Conservation (phyloP, 2,888 invertebrate genomes). For the Leptinotarsa rubiginosa region DNA sequence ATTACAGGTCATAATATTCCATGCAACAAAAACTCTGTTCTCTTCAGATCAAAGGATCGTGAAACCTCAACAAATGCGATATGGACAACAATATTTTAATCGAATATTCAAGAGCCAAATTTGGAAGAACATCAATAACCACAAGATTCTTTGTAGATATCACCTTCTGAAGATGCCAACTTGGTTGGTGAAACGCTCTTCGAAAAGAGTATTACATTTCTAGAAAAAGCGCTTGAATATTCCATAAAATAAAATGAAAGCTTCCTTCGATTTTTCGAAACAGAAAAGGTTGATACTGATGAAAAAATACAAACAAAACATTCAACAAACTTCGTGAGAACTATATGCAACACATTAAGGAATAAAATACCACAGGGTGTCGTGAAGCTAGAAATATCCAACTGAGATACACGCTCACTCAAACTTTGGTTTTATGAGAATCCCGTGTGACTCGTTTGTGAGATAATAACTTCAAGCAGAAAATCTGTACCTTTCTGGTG, state of each 20-base stretch:
- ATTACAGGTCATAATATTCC: too few species aligned
- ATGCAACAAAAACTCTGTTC: too few species aligned
- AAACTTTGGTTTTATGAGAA: slow-evolving; percentile 47
- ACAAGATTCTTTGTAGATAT: too few species aligned
- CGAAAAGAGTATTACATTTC: too few species aligned
- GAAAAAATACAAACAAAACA: background rate
- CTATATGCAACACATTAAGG: background rate
- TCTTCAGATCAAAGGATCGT: too few species aligned
- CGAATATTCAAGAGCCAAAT: too few species aligned
- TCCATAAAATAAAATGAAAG: background rate
- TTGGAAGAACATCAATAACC: too few species aligned
- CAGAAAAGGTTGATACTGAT: background rate
- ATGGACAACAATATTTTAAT: too few species aligned
- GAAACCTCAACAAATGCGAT: too few species aligned
- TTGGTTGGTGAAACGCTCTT: too few species aligned
- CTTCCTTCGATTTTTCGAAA: background rate
- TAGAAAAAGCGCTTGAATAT: background rate
- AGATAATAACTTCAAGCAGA: slow-evolving; percentile 43
- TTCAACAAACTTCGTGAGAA: background rate
- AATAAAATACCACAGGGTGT: slow-evolving; percentile 11
- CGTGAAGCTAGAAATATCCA: slow-evolving; percentile 12
- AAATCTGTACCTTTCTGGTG: slow-evolving; percentile 31
- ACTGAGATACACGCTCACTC: slow-evolving; percentile 41
- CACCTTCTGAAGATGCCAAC: too few species aligned
- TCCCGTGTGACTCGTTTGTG: slow-evolving; percentile 41